Evolutionary conservation across 1,140 invertebrate species (phyloP), one percentile per base, ranked within the genome.

Genomic region (Oryzaephilus surinamensis): DNA sequence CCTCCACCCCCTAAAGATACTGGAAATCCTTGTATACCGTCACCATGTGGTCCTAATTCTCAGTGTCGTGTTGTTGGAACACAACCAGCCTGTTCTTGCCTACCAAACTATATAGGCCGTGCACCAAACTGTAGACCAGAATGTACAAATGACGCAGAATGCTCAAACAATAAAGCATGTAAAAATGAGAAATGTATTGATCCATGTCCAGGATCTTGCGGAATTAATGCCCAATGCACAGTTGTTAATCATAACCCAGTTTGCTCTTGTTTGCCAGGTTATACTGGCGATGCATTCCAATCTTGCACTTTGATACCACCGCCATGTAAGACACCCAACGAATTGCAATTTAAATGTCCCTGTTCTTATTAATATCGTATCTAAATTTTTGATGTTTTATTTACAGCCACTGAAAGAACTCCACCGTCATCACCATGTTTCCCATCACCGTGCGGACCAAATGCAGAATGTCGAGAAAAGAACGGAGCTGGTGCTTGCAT

Each of bases 61-160:
- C 81, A 81, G 56, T 87, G 84, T 61, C 65, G 73, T 54, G 72
- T 78, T 43, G 69, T 80, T 43, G 74, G 76, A 38, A 72, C 70
- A 27, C 75, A 80, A 56, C 72, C 79, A 38, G 76, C 80, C 44
- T 87, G 83, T 58, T 78, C 78, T 32, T 89, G 84, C 60, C 61
- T 81, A 43, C 67, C 74, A 23, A 78, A 76, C 27, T 85, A 76
- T 55, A 67, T 85, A 38, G 82, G 83, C 33, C 72, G 78, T 38
- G 77, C 85, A 13, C 79, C 80, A n/a, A 83, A 77, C 45, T 87
- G 82, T 52, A 67, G 79, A 55, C 81, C 84, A 7, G 81, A 87
- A 58, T 88, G 84, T 63, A 70, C 72, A n/a, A 68, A 71, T 21
- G 74, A 75, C 58, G 72, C 74, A 12, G 84, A 89, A 54, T 89